Percentiles rank a stretch among this genome's conserved stretches.
Conservation (phyloP, 2,797 vertebrate species). For the Lepilemur ruficaudatus region DNA sequence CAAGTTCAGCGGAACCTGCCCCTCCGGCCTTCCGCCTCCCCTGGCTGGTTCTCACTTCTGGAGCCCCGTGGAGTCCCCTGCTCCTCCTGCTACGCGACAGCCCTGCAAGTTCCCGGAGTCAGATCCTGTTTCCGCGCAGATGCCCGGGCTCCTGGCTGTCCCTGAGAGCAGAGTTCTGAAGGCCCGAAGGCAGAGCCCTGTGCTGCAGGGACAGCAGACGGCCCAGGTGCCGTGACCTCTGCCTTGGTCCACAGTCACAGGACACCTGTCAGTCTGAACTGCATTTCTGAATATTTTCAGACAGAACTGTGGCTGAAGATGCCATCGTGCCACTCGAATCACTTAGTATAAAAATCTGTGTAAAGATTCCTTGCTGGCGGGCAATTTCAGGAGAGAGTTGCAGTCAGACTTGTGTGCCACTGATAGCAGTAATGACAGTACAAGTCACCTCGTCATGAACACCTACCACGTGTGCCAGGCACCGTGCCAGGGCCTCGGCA, state of each 20-base stretch:
- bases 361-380: neutral
- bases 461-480: neutral
- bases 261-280: neutral
- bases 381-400: neutral
- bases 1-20: neutral
- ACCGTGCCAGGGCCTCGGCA: neutral
- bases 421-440: neutral
- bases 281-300: neutral
- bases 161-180: neutral
- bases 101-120: neutral
- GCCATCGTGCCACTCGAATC: neutral
- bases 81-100: neutral
- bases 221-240: neutral
- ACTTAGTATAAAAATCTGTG: neutral
- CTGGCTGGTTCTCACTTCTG: neutral
- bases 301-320: neutral
- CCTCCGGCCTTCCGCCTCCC: neutral
- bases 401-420: no score
- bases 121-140: neutral
- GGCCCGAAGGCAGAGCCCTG: neutral
- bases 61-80: neutral
- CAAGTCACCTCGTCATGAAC: neutral
- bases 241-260: neutral
- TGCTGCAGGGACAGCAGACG: neutral
- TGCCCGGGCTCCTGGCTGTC: neutral